Evolutionary conservation across 2,888 invertebrate species (phyloP), one percentile per base, ranked within the genome.

Genomic region (Stenodema calcarata): DNA sequence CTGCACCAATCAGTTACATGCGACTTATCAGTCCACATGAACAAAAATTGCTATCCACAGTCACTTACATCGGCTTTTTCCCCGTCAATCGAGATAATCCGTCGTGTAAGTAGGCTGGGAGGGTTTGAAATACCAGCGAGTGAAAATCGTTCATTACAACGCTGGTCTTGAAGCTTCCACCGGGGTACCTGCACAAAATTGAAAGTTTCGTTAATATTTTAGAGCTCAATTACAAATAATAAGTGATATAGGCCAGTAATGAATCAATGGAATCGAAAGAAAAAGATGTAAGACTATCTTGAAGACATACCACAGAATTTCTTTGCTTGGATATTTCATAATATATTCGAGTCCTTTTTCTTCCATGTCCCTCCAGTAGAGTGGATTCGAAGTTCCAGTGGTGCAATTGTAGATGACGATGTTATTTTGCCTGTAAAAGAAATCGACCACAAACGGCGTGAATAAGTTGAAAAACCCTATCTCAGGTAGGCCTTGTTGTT

Each of bases 341-440:
- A 92, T 90, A 79, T 62, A 85, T 30, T 85, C 50, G 27, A 84
- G 80, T 12, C 79, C 86, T 42, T 47, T 62, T 30, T 62, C 69
- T 80, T 93, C 93, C 88, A 94, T 91, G 79, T 93, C 90, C n/a
- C 87, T 92, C 94, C 94, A 94, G 2, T 92, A 91, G 88, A 94
- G 91, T 0, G 93, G 93, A 89, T 94, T 94, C 86, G 93, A 90
- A 47, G 91, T 90, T 12, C 94, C 94, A 0, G 94, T 93, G n/a
- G 93, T 93, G 90, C 93, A 93, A 90, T 94, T 93, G 90, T 93
- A 93, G 41, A 94, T 92, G 18, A 92, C 89, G 30, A 91, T 90
- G 80, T 89, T 89, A 88, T 90, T 90, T n/a, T 91, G 90, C 88
- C 91, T 91, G 84, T 6, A 88, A 70, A 75, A 87, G 23, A 70